Evolutionary conservation across 2,797 vertebrate species (phyloP), one percentile per base, ranked within the genome.

Genomic region (Brotula barbata): DNA sequence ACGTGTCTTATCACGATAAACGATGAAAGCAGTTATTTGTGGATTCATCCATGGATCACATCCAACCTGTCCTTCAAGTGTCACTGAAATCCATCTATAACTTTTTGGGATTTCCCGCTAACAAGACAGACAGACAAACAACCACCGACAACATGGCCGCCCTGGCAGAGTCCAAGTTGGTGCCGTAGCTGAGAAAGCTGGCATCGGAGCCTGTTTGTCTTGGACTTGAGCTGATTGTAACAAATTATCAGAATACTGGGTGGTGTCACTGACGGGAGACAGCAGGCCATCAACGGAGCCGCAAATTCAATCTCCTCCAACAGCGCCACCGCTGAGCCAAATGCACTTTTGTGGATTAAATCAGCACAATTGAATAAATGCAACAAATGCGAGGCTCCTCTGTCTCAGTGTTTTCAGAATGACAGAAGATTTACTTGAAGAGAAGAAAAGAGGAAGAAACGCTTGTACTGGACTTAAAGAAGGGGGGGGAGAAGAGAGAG

Each of bases 191-290:
- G 40, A n/a, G 45, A 54, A 7, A 2, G 17, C 16, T 39, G 44
- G 44, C 23, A 4, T 15, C 7, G 2, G 0, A 1, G 39, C 44
- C 40, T 13, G 0, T 36, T 20, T 34, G 44, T 20, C 13, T 14
- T 17, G 20, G 28, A 58, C 33, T 45, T 37, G 10, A 37, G 15
- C 47, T 15, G 63, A 21, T 45, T 42, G 15, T 3, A 17, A 64
- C 34, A 42, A 54, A 48, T 58, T 48, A 20, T 51, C 54, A 68
- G 46, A 34, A 17, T 2, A 7, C 55, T 11, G 59, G 59, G 49
- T 45, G 44, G 47, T 31, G 71, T 49, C 65, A 33, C 1, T 10
- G 9, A 22, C 13, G 16, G 22, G 22, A 54, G 49, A 52, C 49
- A 23, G 36, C 20, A 52, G 14, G 49, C 20, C 48, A 51, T 51